A percentile compares a stretch with the other conserved stretches of the same genome.
phyloP scores from a whole-genome alignment of 2,888 invertebrate species.

The Beris chalybata region DNA sequence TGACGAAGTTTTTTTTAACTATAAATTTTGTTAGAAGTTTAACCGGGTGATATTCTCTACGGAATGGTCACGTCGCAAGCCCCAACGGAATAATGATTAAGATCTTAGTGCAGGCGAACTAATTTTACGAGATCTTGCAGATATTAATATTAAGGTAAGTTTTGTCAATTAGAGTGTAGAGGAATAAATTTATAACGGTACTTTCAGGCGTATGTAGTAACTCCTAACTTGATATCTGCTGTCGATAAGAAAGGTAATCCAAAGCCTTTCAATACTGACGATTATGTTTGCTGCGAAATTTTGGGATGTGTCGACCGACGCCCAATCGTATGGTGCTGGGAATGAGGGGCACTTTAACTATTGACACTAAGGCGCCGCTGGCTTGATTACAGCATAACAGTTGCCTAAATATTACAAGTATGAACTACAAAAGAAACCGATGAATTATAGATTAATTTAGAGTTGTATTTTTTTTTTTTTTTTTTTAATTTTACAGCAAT shows the following conservation, averaged over 20 bases:
- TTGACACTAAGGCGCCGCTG: conserved; percentile 73
- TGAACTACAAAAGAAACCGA: conserved; percentile 47
- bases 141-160: too few species aligned
- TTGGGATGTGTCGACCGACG: too few species aligned
- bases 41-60: conserved; percentile 77
- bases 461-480: too few species aligned
- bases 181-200: conserved; percentile 59
- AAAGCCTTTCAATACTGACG: conserved; percentile 77
- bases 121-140: too few species aligned
- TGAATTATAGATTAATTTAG: too few species aligned
- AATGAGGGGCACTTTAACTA: conserved; percentile 76
- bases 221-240: conserved; percentile 53
- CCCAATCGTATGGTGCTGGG: conserved; percentile 85
- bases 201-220: conserved; percentile 41
- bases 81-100: conserved; percentile 74
- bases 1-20: neutral
- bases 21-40: conserved; percentile 42
- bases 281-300: too few species aligned
- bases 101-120: conserved; percentile 80
- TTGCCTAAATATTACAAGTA: conserved; percentile 84
- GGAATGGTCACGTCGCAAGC: conserved; percentile 77
- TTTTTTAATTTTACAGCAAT: conserved; percentile 60
- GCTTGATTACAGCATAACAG: conserved; percentile 80
- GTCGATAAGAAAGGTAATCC: conserved; percentile 78
- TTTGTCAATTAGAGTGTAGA: conserved; percentile 86